Percentiles rank a stretch among this genome's conserved stretches.
phyloP scores from a whole-genome alignment of 2,797 vertebrate genomes.

The Eupleurogrammus muticus region DNA sequence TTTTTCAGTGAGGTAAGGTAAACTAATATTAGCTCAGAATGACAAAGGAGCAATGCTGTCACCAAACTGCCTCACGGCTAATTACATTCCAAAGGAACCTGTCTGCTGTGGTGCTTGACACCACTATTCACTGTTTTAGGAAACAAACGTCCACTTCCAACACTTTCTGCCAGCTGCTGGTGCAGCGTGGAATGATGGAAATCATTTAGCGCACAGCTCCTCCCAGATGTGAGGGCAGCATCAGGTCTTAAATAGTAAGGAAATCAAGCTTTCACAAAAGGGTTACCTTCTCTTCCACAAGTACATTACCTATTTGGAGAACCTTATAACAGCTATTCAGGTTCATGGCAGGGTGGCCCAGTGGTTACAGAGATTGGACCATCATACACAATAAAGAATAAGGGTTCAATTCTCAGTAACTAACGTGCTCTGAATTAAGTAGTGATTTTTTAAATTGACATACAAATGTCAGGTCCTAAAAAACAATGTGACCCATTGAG shows the following conservation, averaged over 20 bases:
- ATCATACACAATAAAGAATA: conserved; percentile 68
- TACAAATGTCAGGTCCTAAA: conserved; percentile 58
- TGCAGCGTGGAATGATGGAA: conserved; percentile 79
- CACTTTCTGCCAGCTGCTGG: conserved; percentile 67
- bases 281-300: conserved; percentile 79
- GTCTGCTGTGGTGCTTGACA: conserved; percentile 41
- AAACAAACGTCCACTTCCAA: conserved; percentile 72
- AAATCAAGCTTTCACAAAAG: conserved; percentile 74
- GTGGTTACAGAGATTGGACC: conserved; percentile 63
- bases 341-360: conserved; percentile 51
- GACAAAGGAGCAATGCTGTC: conserved; percentile 64
- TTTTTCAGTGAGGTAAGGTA: conserved; percentile 68
- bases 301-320: conserved; percentile 78
- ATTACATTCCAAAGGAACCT: conserved; percentile 50
- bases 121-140: conserved; percentile 71
- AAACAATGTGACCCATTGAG: conserved; percentile 77
- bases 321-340: conserved; percentile 73
- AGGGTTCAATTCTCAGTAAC: conserved; percentile 73
- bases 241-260: conserved; percentile 74
- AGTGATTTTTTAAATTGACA: conserved; percentile 55
- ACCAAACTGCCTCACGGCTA: conserved; percentile 52
- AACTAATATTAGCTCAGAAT: conserved; percentile 72
- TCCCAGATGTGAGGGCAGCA: conserved; percentile 71
- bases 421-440: conserved; percentile 56
- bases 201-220: conserved; percentile 75